These are phyloP conservation scores for Papilio aristodemus DNA, from an alignment of 1,140 invertebrate species.

Conservation along the genomic window DNA sequence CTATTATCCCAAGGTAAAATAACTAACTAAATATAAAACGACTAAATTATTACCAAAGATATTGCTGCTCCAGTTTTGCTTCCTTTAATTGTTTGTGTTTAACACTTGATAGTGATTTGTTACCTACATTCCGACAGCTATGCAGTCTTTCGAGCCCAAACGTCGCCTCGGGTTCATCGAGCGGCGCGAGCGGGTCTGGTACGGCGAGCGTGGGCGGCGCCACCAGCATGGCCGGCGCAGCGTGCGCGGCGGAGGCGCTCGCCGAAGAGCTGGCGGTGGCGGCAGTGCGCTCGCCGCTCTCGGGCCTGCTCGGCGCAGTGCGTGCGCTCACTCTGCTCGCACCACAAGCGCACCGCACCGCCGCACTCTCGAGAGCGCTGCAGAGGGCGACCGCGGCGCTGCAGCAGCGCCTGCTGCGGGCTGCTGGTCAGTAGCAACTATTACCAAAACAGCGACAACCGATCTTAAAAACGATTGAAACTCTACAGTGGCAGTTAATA, in stretches of 20 bases:
- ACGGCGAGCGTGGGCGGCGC: constrained; percentile 35
- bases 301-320: constrained; percentile 46
- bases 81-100: no score
- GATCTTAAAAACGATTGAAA: not conserved
- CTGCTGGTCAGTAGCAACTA: constrained; percentile 41
- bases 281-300: constrained; percentile 40
- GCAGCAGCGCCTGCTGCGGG: constrained; percentile 47
- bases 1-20: constrained; percentile 89
- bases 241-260: constrained; percentile 48
- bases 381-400: constrained; percentile 46
- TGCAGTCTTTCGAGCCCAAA: constrained; percentile 7
- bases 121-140: not conserved
- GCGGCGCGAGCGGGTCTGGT: constrained; percentile 37
- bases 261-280: constrained; percentile 50
- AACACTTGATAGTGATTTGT: no score
- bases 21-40: no score
- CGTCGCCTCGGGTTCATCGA: constrained; percentile 31
- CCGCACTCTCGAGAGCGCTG: constrained; percentile 36
- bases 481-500: not conserved
- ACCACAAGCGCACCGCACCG: constrained; percentile 42
- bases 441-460: not conserved
- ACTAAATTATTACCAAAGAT: no score
- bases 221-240: constrained; percentile 40
- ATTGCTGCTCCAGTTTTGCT: no score
- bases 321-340: constrained; percentile 54